Conservation (phyloP, 2,113 vertebrate species). For the Heterochromis multidens region DNA sequence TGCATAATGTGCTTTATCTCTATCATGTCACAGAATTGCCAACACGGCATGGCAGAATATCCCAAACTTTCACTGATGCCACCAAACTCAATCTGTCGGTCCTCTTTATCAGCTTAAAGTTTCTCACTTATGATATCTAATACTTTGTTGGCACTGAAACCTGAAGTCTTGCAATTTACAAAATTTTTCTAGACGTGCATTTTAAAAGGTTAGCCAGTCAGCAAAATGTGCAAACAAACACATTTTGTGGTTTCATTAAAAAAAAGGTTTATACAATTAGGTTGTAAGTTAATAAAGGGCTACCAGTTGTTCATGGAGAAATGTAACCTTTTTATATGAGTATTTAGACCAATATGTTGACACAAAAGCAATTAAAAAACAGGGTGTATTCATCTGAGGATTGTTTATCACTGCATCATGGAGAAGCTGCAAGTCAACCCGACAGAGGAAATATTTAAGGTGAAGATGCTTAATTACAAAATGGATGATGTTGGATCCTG, state of each 20-base stretch:
- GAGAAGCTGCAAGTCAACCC: not conserved
- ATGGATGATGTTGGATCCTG: conserved; percentile 17
- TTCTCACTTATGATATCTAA: not conserved
- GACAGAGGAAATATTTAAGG: conserved; percentile 31
- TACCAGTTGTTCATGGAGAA: not conserved
- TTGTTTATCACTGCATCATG: not conserved
- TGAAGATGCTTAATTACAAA: conserved; percentile 39
- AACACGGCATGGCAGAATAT: not conserved
- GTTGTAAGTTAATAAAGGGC: not conserved
- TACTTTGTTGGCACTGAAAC: not conserved
- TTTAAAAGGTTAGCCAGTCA: not conserved
- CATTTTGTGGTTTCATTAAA: not conserved
- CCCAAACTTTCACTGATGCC: not conserved
- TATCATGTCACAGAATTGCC: conserved; percentile 12
- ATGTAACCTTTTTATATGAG: not conserved
- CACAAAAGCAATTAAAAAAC: not conserved
- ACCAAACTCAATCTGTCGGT: not conserved
- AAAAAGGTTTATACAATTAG: not conserved
- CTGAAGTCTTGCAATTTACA: not conserved
- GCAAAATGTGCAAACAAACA: not conserved
- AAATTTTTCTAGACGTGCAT: not conserved
- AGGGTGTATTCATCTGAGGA: not conserved
- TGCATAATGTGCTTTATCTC: conserved; percentile 47
- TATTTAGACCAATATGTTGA: not conserved
- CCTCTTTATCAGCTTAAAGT: not conserved